A percentile compares a stretch with the other conserved stretches of the same genome.
phyloP scores from a whole-genome alignment of 2,113 vertebrate species.

The Pogonocichla stellata region DNA sequence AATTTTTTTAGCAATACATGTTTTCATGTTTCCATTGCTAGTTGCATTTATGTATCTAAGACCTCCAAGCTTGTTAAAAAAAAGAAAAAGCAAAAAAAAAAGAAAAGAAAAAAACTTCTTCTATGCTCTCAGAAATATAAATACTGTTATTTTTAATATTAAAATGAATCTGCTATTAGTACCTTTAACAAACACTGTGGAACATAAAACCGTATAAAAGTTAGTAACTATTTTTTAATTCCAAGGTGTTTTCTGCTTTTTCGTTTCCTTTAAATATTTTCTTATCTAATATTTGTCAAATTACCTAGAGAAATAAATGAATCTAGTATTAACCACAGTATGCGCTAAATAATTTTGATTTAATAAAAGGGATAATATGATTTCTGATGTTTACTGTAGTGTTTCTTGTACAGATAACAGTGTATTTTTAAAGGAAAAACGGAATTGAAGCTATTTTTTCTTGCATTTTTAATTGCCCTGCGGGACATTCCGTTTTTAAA shows the following conservation, averaged over 20 bases:
- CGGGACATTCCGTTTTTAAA: constrained; percentile 80
- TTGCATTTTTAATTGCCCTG: constrained; percentile 77
- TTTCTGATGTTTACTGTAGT: constrained; percentile 96
- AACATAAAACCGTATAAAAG: constrained; percentile 80
- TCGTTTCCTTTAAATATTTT: constrained; percentile 88
- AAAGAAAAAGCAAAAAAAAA: constrained; percentile 27
- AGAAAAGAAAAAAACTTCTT: constrained; percentile 58
- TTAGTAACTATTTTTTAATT: constrained; percentile 97
- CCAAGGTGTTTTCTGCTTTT: constrained; percentile 75
- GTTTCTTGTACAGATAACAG: constrained; percentile 94
- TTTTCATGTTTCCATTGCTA: constrained; percentile 66
- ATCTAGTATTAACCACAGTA: constrained; percentile 96
- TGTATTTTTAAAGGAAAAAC: constrained; percentile 92
- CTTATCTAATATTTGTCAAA: constrained; percentile 97
- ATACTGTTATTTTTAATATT: constrained; percentile 87
- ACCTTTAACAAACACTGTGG: constrained; percentile 84
- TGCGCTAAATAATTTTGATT: constrained; percentile 84
- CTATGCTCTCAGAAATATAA: constrained; percentile 82
- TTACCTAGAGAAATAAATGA: constrained; percentile 87
- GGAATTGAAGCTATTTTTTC: constrained; percentile 85
- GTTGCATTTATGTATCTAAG: constrained; percentile 78
- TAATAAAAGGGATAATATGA: constrained; percentile 99
- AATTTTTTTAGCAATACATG: constrained; percentile 67
- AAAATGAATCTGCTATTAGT: constrained; percentile 80
- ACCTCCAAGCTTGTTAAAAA: constrained; percentile 80